A percentile compares a stretch with the other conserved stretches of the same genome.
phyloP scores from a whole-genome alignment of 2,113 vertebrate genomes.

The Sphaerodactylus townsendi region DNA sequence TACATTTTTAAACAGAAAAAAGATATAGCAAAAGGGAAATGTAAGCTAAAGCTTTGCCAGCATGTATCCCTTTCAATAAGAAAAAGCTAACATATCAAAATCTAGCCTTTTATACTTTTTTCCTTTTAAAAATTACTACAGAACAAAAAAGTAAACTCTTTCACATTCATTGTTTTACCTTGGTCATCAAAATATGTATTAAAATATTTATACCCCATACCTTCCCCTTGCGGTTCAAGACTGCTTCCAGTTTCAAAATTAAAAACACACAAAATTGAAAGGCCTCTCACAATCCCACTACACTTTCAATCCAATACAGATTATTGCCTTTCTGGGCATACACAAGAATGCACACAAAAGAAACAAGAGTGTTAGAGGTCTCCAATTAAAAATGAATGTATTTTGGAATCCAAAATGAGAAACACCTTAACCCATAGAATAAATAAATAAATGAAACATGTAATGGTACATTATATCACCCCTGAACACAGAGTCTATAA shows the following conservation, averaged over 20 bases:
- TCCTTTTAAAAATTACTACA: neutral
- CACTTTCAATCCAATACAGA: neutral
- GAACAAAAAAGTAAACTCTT: neutral
- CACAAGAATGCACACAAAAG: no score
- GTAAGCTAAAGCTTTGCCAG: neutral
- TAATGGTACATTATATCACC: no score
- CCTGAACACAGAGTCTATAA: no score
- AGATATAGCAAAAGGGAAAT: constrained; percentile 1
- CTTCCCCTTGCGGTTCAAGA: no score
- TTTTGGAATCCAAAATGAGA: no score
- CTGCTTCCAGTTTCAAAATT: no score
- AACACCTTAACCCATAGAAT: no score
- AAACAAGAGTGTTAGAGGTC: no score
- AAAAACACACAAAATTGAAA: neutral
- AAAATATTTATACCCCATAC: no score
- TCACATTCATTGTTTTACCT: neutral
- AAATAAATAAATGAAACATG: no score
- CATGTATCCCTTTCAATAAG: constrained; percentile 18
- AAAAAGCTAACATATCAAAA: neutral
- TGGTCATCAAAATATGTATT: neutral
- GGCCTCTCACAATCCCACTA: neutral
- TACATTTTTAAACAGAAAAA: constrained; percentile 34
- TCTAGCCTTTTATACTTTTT: neutral
- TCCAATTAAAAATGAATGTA: no score
- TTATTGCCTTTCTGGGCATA: no score